Evolutionary conservation across 1,140 invertebrate species (phyloP).

Genomic region (Listronotus oregonensis): DNA sequence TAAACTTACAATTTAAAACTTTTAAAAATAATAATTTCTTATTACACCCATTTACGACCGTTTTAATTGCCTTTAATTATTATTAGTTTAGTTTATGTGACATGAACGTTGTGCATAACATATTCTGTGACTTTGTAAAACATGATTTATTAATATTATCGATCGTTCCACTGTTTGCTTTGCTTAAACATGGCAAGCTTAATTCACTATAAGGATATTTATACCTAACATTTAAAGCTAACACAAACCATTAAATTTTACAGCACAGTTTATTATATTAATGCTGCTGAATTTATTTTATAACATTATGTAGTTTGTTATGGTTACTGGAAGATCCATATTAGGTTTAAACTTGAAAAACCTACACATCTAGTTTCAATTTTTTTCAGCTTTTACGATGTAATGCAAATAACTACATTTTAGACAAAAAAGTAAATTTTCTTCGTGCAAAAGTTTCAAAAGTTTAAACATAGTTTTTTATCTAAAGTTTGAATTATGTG

Average conservation of each 20-base stretch:
- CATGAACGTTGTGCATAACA: slow-evolving; percentile 15
- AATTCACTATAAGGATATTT: slow-evolving; percentile 28
- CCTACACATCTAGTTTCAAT: too few relatives aligned
- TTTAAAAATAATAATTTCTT: slow-evolving; percentile 5
- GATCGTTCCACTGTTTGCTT: slow-evolving; percentile 33
- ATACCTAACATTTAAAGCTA: slow-evolving; percentile 29
- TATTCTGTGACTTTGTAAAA: slow-evolving; percentile 35
- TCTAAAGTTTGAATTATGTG: too few relatives aligned
- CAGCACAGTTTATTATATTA: slow-evolving; percentile 2
- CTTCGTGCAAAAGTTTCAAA: too few relatives aligned
- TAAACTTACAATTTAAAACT: not conserved
- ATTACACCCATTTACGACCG: slow-evolving; percentile 11
- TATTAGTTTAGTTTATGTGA: slow-evolving; percentile 12
- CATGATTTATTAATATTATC: slow-evolving; percentile 41
- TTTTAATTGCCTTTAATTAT: slow-evolving; percentile 19
- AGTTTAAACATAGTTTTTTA: too few relatives aligned
- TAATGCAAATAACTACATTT: too few relatives aligned
- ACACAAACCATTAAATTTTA: slow-evolving; percentile 36
- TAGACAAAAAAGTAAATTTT: too few relatives aligned
- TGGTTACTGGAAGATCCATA: too few relatives aligned
- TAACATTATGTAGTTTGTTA: too few relatives aligned
- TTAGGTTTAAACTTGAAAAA: too few relatives aligned
- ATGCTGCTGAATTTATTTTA: slow-evolving; percentile 4
- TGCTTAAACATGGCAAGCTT: slow-evolving; percentile 29
- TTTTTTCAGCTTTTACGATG: too few relatives aligned